These are phyloP conservation scores for Ispidina picta DNA, from an alignment of 2,797 vertebrate species.

Conservation along the genomic window DNA sequence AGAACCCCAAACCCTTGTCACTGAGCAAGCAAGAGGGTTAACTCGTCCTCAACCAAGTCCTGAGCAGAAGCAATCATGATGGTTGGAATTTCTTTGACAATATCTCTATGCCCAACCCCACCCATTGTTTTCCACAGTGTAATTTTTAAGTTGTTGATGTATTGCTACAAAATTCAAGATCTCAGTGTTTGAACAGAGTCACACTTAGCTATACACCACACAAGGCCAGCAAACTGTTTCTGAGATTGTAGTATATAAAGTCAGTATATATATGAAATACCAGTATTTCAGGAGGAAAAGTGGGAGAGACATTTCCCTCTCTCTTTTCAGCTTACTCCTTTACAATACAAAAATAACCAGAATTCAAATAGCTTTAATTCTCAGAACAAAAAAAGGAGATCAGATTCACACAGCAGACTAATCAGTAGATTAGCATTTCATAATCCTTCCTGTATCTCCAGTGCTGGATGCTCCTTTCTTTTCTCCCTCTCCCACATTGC, in stretches of 20 bases:
- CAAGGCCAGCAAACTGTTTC: neutral
- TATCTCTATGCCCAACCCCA: neutral
- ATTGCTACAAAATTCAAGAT: neutral
- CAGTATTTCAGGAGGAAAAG: neutral
- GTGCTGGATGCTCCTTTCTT: neutral
- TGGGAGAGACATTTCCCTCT: neutral
- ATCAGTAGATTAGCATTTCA: neutral
- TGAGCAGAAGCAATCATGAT: neutral
- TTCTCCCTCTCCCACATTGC: neutral
- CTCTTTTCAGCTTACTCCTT: neutral
- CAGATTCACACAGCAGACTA: neutral
- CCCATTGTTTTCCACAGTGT: neutral
- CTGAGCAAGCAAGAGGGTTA: neutral
- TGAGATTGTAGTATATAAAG: neutral
- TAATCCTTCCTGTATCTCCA: neutral
- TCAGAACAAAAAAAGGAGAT: neutral
- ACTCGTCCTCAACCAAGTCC: neutral
- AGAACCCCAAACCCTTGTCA: conserved; percentile 14
- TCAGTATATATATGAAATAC: too few relatives aligned
- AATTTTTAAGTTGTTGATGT: neutral
- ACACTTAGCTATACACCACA: neutral
- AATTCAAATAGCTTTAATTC: neutral
- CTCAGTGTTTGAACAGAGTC: neutral
- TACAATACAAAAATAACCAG: neutral
- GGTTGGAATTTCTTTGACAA: neutral